These are phyloP conservation scores for Eriocheir sinensis DNA, from an alignment of 1,140 invertebrate genomes.

Conservation along the genomic window DNA sequence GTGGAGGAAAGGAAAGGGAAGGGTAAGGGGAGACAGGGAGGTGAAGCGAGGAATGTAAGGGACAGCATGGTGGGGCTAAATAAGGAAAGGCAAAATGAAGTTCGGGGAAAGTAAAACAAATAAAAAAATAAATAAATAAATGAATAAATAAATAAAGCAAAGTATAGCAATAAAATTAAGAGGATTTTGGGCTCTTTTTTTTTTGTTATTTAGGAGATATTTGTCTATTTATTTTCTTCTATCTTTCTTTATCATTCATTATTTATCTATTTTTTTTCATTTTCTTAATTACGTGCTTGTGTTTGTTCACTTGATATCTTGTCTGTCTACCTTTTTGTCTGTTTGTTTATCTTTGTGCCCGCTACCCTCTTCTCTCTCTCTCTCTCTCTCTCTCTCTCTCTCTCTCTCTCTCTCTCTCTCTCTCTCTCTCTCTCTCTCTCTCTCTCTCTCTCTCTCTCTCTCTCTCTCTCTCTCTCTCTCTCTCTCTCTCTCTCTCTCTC, in stretches of 20 bases:
- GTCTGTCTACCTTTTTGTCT: not conserved
- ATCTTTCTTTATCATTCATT: no score
- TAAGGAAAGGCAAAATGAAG: no score
- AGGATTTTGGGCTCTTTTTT: no score
- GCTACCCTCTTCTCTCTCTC: not conserved
- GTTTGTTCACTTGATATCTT: no score
- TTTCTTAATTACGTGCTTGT: not conserved
- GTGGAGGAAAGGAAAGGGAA: not conserved
- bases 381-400: not conserved
- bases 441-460: not conserved
- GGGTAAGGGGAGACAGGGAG: not conserved
- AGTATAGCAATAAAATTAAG: no score
- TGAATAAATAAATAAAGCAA: no score
- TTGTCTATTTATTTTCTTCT: no score
- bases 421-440: not conserved
- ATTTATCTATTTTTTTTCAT: not conserved
- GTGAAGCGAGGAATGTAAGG: not conserved
- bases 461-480: constrained; percentile 18
- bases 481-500: constrained; percentile 22
- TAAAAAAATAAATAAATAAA: no score
- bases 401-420: not conserved
- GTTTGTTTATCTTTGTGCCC: not conserved
- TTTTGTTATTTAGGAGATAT: no score
- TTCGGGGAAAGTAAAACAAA: no score
- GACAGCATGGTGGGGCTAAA: no score